A percentile compares a stretch with the other conserved stretches of the same genome.
Conservation (phyloP, 2,113 vertebrate species). For the Passer domesticus region DNA sequence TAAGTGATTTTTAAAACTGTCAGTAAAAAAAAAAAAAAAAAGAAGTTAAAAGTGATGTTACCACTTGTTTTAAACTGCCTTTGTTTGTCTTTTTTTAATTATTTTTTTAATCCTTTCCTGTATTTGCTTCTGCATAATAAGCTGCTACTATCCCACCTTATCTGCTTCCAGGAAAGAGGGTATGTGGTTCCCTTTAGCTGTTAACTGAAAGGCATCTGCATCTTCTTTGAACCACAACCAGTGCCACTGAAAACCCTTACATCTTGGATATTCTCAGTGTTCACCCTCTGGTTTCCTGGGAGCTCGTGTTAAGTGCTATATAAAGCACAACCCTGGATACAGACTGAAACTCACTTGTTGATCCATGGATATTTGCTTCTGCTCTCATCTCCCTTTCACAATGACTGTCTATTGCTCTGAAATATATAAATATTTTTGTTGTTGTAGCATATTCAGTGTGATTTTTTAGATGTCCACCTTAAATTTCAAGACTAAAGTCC, state of each 20-base stretch:
- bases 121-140: neutral
- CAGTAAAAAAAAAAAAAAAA: neutral
- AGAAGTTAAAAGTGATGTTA: neutral
- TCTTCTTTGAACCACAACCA: neutral
- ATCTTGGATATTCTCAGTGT: neutral
- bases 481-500: neutral
- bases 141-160: neutral
- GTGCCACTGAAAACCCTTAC: neutral
- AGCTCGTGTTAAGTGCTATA: neutral
- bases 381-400: neutral
- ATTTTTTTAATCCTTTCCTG: neutral
- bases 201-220: neutral
- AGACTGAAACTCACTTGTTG: neutral
- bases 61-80: neutral
- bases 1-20: slow-evolving; percentile 64
- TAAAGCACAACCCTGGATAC: neutral
- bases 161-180: slow-evolving; percentile 43
- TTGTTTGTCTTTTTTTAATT: neutral
- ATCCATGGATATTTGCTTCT: neutral
- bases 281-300: neutral
- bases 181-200: slow-evolving; percentile 12
- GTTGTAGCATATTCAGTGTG: neutral
- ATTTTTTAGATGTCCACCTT: neutral
- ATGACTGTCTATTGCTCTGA: neutral
- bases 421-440: neutral